These are phyloP conservation scores for Antechinus flavipes DNA, from an alignment of 2,113 vertebrate species.

Conservation along the genomic window DNA sequence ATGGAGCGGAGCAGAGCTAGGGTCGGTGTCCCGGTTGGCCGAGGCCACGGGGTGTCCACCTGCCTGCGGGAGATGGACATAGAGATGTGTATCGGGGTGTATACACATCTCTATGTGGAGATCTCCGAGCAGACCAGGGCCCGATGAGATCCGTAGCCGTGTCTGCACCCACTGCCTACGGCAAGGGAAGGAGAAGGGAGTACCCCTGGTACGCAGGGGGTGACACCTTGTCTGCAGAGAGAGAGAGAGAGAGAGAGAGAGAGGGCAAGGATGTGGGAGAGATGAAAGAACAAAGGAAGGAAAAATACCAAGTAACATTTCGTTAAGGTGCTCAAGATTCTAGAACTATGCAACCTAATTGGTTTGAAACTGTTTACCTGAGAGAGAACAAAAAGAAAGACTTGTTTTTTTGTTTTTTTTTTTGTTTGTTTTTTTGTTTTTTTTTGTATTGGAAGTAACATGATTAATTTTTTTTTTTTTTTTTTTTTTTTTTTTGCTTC, in stretches of 20 bases:
- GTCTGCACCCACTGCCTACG: conserved; percentile 45
- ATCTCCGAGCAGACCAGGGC: conserved; percentile 12
- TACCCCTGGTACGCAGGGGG: conserved; percentile 76
- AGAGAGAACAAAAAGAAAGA: conserved; percentile 86
- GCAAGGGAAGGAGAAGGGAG: conserved; percentile 67
- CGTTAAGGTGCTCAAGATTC: conserved; percentile 93
- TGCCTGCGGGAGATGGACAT: conserved; percentile 3
- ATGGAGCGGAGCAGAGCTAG: conserved; percentile 81
- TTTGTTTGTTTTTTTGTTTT: conserved; percentile 77
- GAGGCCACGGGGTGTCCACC: conserved; percentile 76
- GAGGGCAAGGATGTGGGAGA: conserved; percentile 79
- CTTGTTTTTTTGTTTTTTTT: conserved; percentile 76
- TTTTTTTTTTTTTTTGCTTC: conserved; percentile 87
- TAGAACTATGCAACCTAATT: conserved; percentile 99
- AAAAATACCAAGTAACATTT: conserved; percentile 90
- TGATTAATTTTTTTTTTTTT: conserved; percentile 81
- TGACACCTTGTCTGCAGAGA: conserved; percentile 84
- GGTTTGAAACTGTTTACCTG: conserved; percentile 94
- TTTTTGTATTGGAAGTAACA: conserved; percentile 88
- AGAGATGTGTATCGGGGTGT: conserved; percentile 70
- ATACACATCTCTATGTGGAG: conserved; percentile 60
- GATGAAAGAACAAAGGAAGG: conserved; percentile 78
- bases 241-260: conserved; percentile 79
- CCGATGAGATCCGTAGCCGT: conserved; percentile 44
- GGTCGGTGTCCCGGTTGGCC: conserved; percentile 77